A percentile compares a stretch with the other conserved stretches of the same genome.
These are phyloP conservation scores for Drosophila ficusphila DNA, from an alignment of 1,140 invertebrate genomes.

Conservation along the genomic window DNA sequence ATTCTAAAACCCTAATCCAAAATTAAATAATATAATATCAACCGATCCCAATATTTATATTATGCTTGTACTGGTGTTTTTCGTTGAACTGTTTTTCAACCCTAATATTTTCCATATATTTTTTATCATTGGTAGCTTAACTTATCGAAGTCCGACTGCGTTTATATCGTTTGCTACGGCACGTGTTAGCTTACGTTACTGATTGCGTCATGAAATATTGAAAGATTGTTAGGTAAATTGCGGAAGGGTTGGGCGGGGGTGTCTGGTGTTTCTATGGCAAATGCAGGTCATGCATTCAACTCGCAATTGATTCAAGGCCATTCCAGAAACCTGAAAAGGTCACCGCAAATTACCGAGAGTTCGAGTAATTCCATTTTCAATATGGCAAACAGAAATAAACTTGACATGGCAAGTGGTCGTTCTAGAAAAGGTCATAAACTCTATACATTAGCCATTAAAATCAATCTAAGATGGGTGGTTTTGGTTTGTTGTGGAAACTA, in stretches of 20 bases:
- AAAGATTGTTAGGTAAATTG: slow-evolving; percentile 62
- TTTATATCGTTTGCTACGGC: slow-evolving; percentile 16
- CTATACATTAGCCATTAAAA: not conserved
- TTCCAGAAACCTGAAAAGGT: slow-evolving; percentile 44
- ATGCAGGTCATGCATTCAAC: slow-evolving; percentile 55
- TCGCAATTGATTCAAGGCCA: slow-evolving; percentile 30
- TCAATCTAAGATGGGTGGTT: not conserved
- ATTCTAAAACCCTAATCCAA: no score
- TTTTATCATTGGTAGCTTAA: no score
- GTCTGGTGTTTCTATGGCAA: slow-evolving; percentile 20
- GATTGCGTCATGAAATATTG: slow-evolving; percentile 80
- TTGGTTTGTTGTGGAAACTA: no score
- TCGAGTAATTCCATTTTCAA: slow-evolving; percentile 22
- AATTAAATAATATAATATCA: no score
- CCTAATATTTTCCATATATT: no score
- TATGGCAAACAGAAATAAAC: slow-evolving; percentile 5
- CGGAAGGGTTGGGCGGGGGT: slow-evolving; percentile 24
- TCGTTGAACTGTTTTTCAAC: no score
- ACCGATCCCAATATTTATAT: no score
- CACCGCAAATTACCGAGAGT: slow-evolving; percentile 20
- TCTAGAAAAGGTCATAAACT: slow-evolving; percentile 9
- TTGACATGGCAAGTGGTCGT: slow-evolving; percentile 8
- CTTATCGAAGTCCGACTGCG: not conserved
- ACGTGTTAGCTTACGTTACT: slow-evolving; percentile 76
- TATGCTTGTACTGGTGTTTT: no score